Percentiles rank a stretch among this genome's conserved stretches.
Conservation (phyloP, 2,888 invertebrate genomes). For the Sminthurinus aureus region DNA sequence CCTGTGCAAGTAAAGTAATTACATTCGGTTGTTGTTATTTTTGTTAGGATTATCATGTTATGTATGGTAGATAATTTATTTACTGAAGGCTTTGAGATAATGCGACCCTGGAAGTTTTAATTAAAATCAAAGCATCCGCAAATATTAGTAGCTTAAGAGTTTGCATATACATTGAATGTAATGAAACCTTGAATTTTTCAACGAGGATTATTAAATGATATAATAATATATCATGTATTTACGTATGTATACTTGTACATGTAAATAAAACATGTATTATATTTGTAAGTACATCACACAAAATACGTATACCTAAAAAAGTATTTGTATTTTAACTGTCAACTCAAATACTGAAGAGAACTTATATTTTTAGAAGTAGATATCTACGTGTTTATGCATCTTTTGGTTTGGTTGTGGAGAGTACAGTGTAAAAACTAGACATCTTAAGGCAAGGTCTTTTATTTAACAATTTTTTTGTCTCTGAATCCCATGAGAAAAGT, state of each 20-base stretch:
- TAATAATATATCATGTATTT: too few species aligned
- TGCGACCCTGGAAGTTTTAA: conserved; percentile 34
- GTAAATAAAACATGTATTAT: too few species aligned
- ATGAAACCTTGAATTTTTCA: conserved; percentile 31
- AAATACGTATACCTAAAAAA: too few species aligned
- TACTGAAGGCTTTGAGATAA: conserved; percentile 20
- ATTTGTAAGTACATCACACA: too few species aligned
- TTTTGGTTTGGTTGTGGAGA: neutral
- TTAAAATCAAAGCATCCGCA: conserved; percentile 29
- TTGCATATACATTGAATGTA: neutral
- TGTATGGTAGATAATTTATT: neutral
- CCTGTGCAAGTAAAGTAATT: conserved; percentile 13
- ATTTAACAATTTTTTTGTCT: conserved; percentile 25
- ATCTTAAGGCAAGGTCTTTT: conserved; percentile 37
- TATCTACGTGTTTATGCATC: neutral
- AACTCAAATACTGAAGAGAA: too few species aligned
- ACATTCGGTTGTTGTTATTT: conserved; percentile 12
- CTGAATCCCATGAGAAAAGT: conserved; percentile 21
- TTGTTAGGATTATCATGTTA: neutral
- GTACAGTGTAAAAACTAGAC: conserved; percentile 5
- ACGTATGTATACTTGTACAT: too few species aligned
- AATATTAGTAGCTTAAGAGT: conserved; percentile 15
- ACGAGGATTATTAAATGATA: neutral
- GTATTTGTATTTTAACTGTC: too few species aligned
- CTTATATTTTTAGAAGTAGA: neutral